phyloP scores from a whole-genome alignment of 2,888 invertebrate species.

The Margaritifera margaritifera region DNA sequence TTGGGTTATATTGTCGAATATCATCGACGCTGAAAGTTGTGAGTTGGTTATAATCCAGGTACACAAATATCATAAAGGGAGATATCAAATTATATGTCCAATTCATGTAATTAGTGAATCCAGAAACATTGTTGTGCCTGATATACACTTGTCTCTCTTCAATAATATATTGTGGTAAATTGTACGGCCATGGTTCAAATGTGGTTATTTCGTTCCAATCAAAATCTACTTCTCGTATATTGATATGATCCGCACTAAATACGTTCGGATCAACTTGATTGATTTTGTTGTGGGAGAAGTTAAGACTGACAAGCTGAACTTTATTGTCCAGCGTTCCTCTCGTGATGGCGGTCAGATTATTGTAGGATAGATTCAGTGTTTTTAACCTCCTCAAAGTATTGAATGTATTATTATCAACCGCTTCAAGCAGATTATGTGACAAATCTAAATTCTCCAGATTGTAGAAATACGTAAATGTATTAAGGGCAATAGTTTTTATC shows the following conservation, averaged over 20 bases:
- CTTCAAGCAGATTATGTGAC: constrained; percentile 19
- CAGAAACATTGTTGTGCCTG: constrained; percentile 24
- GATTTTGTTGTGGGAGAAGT: constrained; percentile 9
- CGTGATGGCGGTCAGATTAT: constrained; percentile 9
- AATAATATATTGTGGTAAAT: constrained; percentile 7
- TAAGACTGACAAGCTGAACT: constrained; percentile 3
- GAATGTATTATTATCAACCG: constrained; percentile 24
- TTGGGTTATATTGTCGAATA: constrained; percentile 12
- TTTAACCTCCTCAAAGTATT: constrained; percentile 17
- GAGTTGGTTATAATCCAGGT: constrained; percentile 32
- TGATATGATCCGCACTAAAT: not conserved
- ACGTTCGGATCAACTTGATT: constrained; percentile 3
- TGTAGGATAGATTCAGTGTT: constrained; percentile 7
- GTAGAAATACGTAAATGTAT: constrained; percentile 16
- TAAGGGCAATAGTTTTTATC: constrained; percentile 1
- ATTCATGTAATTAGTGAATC: constrained; percentile 32
- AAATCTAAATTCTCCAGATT: constrained; percentile 16
- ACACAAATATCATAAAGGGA: constrained; percentile 29
- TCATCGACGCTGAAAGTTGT: not conserved
- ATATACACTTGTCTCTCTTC: constrained; percentile 26
- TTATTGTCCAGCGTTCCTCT: constrained; percentile 12
- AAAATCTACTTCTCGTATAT: too few species aligned
- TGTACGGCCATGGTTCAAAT: constrained; percentile 45
- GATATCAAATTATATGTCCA: constrained; percentile 36
- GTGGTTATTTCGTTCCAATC: constrained; percentile 22